A percentile compares a stretch with the other conserved stretches of the same genome.
These are phyloP conservation scores for Ochotona princeps DNA, from an alignment of 2,113 vertebrate species.

Conservation along the genomic window DNA sequence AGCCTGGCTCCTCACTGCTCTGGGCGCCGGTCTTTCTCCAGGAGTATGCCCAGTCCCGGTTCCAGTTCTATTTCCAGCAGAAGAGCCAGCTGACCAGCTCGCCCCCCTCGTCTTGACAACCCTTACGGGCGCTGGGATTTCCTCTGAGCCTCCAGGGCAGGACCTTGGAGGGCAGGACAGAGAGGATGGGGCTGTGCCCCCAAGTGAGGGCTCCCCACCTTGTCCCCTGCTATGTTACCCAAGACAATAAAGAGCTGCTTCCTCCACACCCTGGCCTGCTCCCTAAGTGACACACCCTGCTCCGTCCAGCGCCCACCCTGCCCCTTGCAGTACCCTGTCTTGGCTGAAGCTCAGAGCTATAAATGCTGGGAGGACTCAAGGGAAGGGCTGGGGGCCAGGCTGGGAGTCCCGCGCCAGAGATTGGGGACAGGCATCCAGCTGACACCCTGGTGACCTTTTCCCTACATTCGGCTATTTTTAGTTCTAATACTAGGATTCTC, in stretches of 20 bases:
- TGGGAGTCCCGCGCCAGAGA: neutral
- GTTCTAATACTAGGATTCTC: conserved; percentile 39
- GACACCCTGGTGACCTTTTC: conserved; percentile 67
- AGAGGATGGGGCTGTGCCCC: conserved; percentile 10
- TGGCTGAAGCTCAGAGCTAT: neutral
- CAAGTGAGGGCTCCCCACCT: neutral
- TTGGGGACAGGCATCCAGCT: neutral
- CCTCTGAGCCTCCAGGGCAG: conserved; percentile 49
- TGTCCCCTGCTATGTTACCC: neutral
- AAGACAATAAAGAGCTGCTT: conserved; percentile 69
- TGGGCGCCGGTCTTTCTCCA: conserved; percentile 61
- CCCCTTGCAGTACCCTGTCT: neutral
- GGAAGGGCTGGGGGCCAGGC: neutral
- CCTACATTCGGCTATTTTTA: conserved; percentile 78
- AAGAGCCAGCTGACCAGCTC: conserved; percentile 73
- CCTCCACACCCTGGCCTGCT: neutral
- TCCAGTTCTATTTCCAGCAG: conserved; percentile 91
- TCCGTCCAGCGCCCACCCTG: neutral
- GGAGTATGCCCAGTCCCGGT: conserved; percentile 94
- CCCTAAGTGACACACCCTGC: neutral
- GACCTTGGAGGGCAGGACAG: conserved; percentile 50
- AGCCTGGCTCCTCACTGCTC: neutral
- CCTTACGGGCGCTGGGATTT: neutral
- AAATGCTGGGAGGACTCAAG: neutral
- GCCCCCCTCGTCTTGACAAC: conserved; percentile 23